Evolutionary conservation across 2,888 invertebrate genomes (phyloP), one percentile per base, ranked within the genome.

Genomic region (Pristionchus fissidentatus): DNA sequence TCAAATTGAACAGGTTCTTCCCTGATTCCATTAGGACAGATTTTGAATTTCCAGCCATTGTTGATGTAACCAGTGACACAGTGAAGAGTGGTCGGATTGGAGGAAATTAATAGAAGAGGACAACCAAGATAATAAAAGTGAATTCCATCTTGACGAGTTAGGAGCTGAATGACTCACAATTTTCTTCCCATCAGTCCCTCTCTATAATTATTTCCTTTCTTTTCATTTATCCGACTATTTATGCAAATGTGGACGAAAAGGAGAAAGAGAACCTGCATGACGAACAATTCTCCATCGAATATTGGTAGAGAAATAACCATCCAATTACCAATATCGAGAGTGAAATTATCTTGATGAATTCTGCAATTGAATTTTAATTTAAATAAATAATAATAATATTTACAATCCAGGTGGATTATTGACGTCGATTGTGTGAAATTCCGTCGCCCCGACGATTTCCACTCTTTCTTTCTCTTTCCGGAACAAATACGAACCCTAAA

Each of bases 211-310:
- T n/a, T n/a, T n/a, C n/a, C n/a, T n/a, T n/a, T n/a, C n/a, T n/a
- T n/a, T n/a, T n/a, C n/a, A n/a, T n/a, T n/a, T n/a, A n/a, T n/a
- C n/a, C n/a, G n/a, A n/a, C n/a, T n/a, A n/a, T n/a, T n/a, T n/a
- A n/a, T n/a, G n/a, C n/a, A n/a, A n/a, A n/a, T n/a, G n/a, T n/a
- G n/a, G n/a, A n/a, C n/a, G 35, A 35, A 3, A 35, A 57, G 15
- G 1, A 35, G 19, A 43, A 10, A 26, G 3, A 38, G 38, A 41
- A 70, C 70, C n/a, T 70, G 29, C 70, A 70, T 41, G 41, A 70
- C 70, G 70, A 70, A 70, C n/a, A 70, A 70, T 70, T 70, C 70
- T 43, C 70, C 70, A 3, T 5, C 8, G 38, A 38, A n/a, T 32
- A 38, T 35, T 8, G 70, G 70, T 3, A 70, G 70, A 38, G 70